These are phyloP conservation scores for Dorcus hopei DNA, from an alignment of 2,888 invertebrate species.

Conservation along the genomic window DNA sequence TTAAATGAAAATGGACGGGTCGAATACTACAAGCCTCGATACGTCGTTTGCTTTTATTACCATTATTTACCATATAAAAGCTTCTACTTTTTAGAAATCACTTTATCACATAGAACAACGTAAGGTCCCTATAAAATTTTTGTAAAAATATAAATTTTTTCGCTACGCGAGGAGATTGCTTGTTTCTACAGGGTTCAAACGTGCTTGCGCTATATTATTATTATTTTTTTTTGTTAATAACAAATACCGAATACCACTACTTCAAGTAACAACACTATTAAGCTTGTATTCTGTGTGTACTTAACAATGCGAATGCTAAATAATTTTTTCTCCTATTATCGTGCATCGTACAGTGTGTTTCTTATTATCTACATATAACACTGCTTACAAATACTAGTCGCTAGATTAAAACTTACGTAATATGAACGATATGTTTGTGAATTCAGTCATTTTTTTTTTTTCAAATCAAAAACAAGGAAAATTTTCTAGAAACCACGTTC, in stretches of 20 bases:
- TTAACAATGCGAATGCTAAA: slow-evolving; percentile 38
- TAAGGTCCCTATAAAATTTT: slow-evolving; percentile 14
- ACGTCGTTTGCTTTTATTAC: slow-evolving; percentile 16
- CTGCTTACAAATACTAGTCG: slow-evolving; percentile 19
- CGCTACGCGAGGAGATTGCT: slow-evolving; percentile 11
- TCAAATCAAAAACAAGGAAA: slow-evolving; percentile 17
- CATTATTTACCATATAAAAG: slow-evolving; percentile 12
- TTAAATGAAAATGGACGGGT: slow-evolving; percentile 22
- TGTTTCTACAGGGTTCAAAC: slow-evolving; percentile 23
- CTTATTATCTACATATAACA: slow-evolving; percentile 17
- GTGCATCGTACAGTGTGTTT: slow-evolving; percentile 33
- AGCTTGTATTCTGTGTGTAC: slow-evolving; percentile 39
- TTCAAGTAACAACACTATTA: slow-evolving; percentile 34
- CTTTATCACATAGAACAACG: slow-evolving; percentile 21
- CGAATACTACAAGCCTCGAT: slow-evolving; percentile 21
- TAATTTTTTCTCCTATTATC: slow-evolving; percentile 21
- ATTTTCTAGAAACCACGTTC: neutral
- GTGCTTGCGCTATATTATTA: slow-evolving; percentile 23
- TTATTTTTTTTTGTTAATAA: neutral
- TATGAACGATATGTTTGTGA: slow-evolving; percentile 39
- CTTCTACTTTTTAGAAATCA: slow-evolving; percentile 8
- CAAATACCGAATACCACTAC: slow-evolving; percentile 27
- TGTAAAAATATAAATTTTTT: slow-evolving; percentile 24
- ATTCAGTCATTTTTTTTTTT: slow-evolving; percentile 35
- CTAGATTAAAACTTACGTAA: slow-evolving; percentile 4